Conservation (phyloP, 2,113 vertebrate genomes). For the human (Homo sapiens) region DNA sequence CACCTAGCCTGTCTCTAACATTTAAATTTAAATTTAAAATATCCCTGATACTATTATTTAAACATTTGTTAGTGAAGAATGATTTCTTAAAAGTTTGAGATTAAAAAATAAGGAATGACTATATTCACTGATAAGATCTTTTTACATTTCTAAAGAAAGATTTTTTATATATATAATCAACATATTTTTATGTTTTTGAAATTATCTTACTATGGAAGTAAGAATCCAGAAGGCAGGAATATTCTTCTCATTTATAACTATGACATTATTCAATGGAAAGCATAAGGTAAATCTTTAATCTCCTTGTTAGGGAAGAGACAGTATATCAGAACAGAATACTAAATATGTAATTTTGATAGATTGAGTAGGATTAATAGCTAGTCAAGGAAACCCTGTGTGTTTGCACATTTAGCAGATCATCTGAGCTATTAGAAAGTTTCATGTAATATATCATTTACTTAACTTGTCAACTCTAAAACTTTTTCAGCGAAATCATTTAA, state of each 20-base stretch:
- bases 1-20: background rate
- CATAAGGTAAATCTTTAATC: constrained; percentile 58
- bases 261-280: constrained; percentile 56
- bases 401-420: constrained; percentile 26
- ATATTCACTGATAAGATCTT: background rate
- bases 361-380: constrained; percentile 71
- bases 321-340: constrained; percentile 56
- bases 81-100: background rate
- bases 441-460: background rate
- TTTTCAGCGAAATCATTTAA: constrained; percentile 16
- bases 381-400: constrained; percentile 9
- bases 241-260: constrained; percentile 63
- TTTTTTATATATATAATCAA: constrained; percentile 24
- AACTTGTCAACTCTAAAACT: constrained; percentile 31
- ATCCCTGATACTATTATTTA: background rate
- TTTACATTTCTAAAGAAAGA: background rate
- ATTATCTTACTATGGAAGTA: constrained; percentile 19
- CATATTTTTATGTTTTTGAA: constrained; percentile 27
- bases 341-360: constrained; percentile 60
- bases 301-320: constrained; percentile 25
- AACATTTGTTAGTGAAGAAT: background rate
- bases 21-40: constrained; percentile 30
- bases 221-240: constrained; percentile 44
- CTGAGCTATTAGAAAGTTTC: constrained; percentile 35
- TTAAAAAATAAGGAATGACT: background rate